phyloP scores from a whole-genome alignment of 2,888 invertebrate species.

The Adelognathus sp. region DNA sequence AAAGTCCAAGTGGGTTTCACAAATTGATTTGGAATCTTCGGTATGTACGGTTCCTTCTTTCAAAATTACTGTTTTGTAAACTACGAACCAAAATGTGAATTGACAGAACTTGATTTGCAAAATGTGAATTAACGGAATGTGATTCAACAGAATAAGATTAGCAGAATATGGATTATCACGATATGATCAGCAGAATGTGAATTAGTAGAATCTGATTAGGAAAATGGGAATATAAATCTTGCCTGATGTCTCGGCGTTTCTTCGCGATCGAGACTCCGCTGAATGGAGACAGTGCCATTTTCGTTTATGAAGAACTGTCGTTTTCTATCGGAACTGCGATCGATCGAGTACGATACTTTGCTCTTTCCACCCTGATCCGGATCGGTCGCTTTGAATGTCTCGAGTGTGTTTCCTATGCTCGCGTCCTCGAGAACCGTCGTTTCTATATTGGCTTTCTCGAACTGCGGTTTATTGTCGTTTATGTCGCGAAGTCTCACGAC shows the following conservation, averaged over 20 bases:
- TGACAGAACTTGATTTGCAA: too few relatives aligned
- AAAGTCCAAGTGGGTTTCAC: too few relatives aligned
- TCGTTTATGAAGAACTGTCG: slow-evolving; percentile 97
- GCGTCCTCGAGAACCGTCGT: slow-evolving; percentile 96
- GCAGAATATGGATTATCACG: not conserved
- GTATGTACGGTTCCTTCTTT: too few relatives aligned
- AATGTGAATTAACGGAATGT: too few relatives aligned
- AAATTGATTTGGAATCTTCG: too few relatives aligned
- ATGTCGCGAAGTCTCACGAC: slow-evolving; percentile 96
- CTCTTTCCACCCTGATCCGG: slow-evolving; percentile 97
- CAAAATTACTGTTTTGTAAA: too few relatives aligned
- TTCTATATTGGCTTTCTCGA: slow-evolving; percentile 96
- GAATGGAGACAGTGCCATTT: slow-evolving; percentile 97
- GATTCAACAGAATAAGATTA: not conserved
- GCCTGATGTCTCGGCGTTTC: slow-evolving; percentile 96
- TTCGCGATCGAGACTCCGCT: slow-evolving; percentile 95
- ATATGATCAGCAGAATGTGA: not conserved
- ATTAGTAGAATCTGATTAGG: not conserved
- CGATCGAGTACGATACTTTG: slow-evolving; percentile 95
- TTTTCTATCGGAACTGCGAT: slow-evolving; percentile 95
- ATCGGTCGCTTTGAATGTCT: slow-evolving; percentile 97
- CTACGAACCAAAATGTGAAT: too few relatives aligned
- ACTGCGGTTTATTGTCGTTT: slow-evolving; percentile 98
- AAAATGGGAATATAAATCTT: slow-evolving; percentile 30
- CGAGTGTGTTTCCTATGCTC: slow-evolving; percentile 93